Percentiles rank a stretch among this genome's conserved stretches.
phyloP scores from a whole-genome alignment of 2,113 vertebrate species.

The Chiloscyllium plagiosum region DNA sequence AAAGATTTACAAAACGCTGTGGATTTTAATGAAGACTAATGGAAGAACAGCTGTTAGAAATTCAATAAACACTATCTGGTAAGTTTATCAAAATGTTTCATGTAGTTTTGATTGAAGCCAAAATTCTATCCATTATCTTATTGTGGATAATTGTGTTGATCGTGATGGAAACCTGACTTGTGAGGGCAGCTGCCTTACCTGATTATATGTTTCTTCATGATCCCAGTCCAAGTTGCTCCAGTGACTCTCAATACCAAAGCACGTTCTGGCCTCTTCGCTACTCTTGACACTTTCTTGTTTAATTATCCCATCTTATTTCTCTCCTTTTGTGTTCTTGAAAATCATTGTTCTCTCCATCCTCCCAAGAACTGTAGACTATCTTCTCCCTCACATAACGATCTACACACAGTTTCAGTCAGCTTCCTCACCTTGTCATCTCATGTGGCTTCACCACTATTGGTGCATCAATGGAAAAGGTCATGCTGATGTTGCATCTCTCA shows the following conservation, averaged over 20 bases:
- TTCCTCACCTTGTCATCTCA: no score
- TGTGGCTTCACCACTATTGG: background rate
- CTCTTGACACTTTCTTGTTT: background rate
- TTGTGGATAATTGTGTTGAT: conserved; percentile 1
- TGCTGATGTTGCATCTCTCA: no score
- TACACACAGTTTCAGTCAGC: background rate
- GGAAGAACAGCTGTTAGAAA: conserved; percentile 3
- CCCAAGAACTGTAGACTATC: background rate
- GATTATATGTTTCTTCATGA: background rate
- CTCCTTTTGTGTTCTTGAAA: background rate
- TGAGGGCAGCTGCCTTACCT: background rate
- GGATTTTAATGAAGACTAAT: conserved; percentile 14
- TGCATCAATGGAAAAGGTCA: background rate
- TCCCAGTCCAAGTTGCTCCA: background rate
- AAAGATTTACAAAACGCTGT: background rate
- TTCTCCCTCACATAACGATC: background rate
- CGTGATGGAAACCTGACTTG: background rate
- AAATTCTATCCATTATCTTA: background rate
- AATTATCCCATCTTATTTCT: background rate
- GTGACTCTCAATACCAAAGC: background rate
- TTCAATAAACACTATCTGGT: background rate
- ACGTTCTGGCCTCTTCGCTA: background rate
- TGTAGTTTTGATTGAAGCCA: background rate
- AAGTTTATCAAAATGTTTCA: background rate
- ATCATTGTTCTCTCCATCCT: background rate